Conservation (phyloP, 2,113 vertebrate genomes). For the Barbus barbus region DNA sequence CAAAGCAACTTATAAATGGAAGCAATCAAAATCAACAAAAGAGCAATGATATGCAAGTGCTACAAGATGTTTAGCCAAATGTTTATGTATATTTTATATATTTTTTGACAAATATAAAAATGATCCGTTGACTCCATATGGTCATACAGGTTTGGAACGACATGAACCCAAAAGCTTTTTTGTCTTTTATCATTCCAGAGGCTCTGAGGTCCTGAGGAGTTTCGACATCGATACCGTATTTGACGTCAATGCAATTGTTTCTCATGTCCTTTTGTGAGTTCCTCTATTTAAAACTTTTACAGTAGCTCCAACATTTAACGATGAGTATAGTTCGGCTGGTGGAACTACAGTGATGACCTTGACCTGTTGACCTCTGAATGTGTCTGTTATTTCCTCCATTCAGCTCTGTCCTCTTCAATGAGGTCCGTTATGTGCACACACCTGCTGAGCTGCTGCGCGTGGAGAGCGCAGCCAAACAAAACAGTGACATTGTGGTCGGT, state of each 20-base stretch:
- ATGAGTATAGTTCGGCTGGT: not conserved
- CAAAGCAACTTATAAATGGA: no score
- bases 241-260: conserved; percentile 86
- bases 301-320: not conserved
- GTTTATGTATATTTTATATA: no score
- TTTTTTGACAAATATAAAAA: not conserved
- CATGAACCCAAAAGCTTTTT: conserved; percentile 13
- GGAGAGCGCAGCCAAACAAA: conserved; percentile 83
- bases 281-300: not conserved
- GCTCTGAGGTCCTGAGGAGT: conserved; percentile 78
- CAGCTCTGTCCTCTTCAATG: conserved; percentile 90
- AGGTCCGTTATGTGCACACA: conserved; percentile 87
- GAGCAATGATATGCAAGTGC: no score
- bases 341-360: not conserved
- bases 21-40: no score
- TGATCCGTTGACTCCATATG: not conserved
- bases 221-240: conserved; percentile 89
- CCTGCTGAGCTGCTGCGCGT: conserved; percentile 78
- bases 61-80: no score
- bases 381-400: not conserved
- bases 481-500: conserved; percentile 80
- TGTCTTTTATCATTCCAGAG: conserved; percentile 69
- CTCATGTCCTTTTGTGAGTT: conserved; percentile 94
- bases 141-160: not conserved
- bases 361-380: not conserved